These are phyloP conservation scores for Sminthurinus signatus DNA, from an alignment of 1,140 invertebrate species.

Conservation along the genomic window DNA sequence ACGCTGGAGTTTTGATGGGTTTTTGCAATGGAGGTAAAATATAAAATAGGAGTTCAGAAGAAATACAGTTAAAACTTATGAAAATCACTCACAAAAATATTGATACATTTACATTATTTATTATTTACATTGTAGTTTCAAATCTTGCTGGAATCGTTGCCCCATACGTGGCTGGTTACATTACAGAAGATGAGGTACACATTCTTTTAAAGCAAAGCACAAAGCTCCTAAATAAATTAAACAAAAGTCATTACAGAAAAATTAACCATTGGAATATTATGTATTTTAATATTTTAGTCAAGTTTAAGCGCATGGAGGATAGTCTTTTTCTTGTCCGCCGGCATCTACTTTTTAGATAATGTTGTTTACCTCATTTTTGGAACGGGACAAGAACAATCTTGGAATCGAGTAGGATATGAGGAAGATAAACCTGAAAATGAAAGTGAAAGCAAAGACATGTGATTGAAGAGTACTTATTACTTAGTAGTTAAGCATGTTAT, in stretches of 20 bases:
- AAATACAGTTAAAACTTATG: too few species aligned
- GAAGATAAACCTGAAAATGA: too few species aligned
- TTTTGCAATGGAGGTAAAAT: constrained; percentile 51
- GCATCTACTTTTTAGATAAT: constrained; percentile 66
- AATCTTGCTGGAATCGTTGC: constrained; percentile 42
- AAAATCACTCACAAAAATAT: too few species aligned
- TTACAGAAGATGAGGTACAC: constrained; percentile 47
- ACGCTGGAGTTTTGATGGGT: constrained; percentile 52
- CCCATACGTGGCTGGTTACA: constrained; percentile 48
- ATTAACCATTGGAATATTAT: too few species aligned
- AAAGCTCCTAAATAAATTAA: not conserved
- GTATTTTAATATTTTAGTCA: constrained; percentile 55
- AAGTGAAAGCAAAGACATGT: too few species aligned
- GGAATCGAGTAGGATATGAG: constrained; percentile 54
- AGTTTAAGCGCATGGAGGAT: constrained; percentile 71
- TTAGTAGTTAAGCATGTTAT: too few species aligned
- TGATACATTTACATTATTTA: too few species aligned
- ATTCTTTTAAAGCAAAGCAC: not conserved
- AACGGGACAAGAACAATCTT: constrained; percentile 72
- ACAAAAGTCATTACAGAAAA: too few species aligned
- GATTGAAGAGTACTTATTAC: too few species aligned
- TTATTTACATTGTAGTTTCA: too few species aligned
- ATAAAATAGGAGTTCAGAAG: too few species aligned
- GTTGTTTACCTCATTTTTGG: constrained; percentile 69
- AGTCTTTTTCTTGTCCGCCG: constrained; percentile 74